Evolutionary conservation across 2,113 vertebrate genomes (phyloP).

Genomic region (Sterrhoptilus dennistouni): DNA sequence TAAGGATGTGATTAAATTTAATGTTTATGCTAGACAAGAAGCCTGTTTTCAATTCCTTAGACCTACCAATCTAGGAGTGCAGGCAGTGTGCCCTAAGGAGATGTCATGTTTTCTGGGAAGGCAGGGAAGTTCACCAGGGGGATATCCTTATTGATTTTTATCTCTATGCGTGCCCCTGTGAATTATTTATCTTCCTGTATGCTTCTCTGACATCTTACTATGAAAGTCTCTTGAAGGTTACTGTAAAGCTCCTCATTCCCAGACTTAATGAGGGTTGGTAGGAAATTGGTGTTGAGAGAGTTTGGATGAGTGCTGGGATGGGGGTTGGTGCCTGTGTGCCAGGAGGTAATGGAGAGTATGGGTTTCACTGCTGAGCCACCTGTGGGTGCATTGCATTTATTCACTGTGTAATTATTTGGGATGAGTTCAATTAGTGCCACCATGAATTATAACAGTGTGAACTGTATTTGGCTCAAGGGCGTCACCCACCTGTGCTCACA

Average conservation of each 20-base stretch:
- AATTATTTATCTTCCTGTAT: conserved; percentile 43
- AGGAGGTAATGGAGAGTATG: not conserved
- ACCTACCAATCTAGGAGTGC: not conserved
- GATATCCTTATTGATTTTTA: not conserved
- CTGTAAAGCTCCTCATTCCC: not conserved
- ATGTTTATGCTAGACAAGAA: not conserved
- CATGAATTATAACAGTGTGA: not conserved
- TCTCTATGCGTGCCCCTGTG: not conserved
- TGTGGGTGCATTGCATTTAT: not conserved
- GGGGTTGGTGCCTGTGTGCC: rapidly evolving
- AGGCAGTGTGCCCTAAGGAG: not conserved
- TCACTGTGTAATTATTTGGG: not conserved
- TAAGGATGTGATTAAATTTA: not conserved
- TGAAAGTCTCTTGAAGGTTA: not conserved
- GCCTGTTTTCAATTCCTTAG: not conserved
- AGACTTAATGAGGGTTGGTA: not conserved
- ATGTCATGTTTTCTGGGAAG: not conserved
- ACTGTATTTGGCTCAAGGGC: not conserved
- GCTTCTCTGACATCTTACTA: not conserved
- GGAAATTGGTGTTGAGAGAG: not conserved
- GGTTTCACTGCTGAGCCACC: not conserved
- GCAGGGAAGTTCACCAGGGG: not conserved
- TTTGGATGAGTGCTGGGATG: not conserved
- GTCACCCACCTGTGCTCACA: rapidly evolving
- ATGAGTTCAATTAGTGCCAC: not conserved